Evolutionary conservation across 2,113 vertebrate genomes (phyloP), one percentile per base, ranked within the genome.

Genomic region (Channa argus): DNA sequence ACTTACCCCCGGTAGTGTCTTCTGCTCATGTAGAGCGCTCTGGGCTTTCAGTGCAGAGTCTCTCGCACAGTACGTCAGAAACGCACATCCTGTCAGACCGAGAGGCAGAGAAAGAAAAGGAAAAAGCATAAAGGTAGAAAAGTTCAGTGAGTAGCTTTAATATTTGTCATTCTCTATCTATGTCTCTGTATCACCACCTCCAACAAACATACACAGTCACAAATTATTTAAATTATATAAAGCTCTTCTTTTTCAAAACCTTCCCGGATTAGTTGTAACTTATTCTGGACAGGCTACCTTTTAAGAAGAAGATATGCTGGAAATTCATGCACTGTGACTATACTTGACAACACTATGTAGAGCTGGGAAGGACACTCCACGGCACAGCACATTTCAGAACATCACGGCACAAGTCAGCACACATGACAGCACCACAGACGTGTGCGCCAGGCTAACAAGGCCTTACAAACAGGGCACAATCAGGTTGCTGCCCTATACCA

Each of bases 11-110:
- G 95, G 96, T 83, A 96, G 94, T 5, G 96, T 97, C 93, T 97
- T 97, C 94, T 97, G 96, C 92, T 97, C 96, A 61, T 97, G 96
- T 77, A 97, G 94, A 71, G 96, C 96, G 50, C 95, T 97, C 94
- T 97, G 96, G 87, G 96, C 96, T 93, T 97, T 97, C 87, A 97
- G 94, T 52, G 96, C 96, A 12, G 96, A 97, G 79, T 97, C 96
- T 64, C 96, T 95, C 59, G 96, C 96, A 77, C 96, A 97, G 91
- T 97, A 97, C 47, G 96, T 97, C 92, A 97, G 95, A 92, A 97
- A 97, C 62, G 96, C 96, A 92, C 96, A 97, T 95, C 96, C 96
- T 97, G 90, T 83, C 66, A 86, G 77, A 89, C 6, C 79, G 63
- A 68, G 53, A 79, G 51, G 63, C 37, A 66, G 67, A 76, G 47